Evolutionary conservation across 2,113 vertebrate genomes (phyloP).

Genomic region (Cebus imitator): DNA sequence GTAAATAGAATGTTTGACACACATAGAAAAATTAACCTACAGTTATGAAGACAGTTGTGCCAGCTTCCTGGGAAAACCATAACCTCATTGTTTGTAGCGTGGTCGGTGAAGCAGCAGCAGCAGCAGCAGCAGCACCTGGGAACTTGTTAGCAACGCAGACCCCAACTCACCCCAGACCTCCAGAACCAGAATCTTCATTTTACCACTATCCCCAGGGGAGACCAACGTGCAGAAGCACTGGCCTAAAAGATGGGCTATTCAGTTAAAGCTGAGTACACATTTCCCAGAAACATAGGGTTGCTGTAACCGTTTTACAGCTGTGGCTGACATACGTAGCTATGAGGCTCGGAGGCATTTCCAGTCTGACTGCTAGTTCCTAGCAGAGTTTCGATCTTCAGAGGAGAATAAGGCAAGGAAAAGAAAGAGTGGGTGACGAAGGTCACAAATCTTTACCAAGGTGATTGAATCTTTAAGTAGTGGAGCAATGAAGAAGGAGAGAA

Average conservation of each 20-base stretch:
- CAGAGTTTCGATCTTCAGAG: not conserved
- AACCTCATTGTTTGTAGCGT: not conserved
- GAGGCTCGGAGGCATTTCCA: not conserved
- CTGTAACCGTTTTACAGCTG: conserved; percentile 9
- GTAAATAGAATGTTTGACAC: not conserved
- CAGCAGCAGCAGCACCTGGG: not conserved
- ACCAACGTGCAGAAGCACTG: not conserved
- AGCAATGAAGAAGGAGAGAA: not conserved
- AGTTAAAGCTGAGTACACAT: not conserved
- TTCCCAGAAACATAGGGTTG: conserved; percentile 22
- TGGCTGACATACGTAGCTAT: not conserved
- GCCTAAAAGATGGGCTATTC: not conserved
- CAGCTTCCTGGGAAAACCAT: not conserved
- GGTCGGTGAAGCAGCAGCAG: not conserved
- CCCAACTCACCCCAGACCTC: not conserved
- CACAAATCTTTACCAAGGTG: not conserved
- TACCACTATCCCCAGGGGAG: not conserved
- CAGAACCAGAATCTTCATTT: conserved; percentile 18
- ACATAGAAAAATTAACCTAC: not conserved
- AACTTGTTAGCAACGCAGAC: not conserved
- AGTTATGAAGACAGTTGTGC: not conserved
- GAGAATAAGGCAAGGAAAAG: not conserved
- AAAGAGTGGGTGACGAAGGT: not conserved
- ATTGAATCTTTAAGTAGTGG: not conserved
- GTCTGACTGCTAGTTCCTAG: not conserved